phyloP scores from a whole-genome alignment of 2,888 invertebrate species.

The Hyppa rectilinea region DNA sequence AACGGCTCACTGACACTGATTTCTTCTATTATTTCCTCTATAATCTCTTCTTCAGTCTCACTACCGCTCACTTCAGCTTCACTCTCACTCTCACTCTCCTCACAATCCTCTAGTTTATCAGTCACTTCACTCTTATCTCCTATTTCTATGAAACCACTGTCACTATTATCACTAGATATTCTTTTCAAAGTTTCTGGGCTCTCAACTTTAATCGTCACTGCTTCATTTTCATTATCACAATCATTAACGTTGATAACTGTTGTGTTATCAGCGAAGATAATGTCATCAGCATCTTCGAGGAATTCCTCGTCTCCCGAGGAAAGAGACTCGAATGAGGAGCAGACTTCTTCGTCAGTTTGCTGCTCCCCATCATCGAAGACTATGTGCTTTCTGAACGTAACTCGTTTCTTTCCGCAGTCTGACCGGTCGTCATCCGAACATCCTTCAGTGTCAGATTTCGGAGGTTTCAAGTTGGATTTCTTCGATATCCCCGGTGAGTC shows the following conservation, averaged over 20 bases:
- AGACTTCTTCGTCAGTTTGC: constrained; percentile 85
- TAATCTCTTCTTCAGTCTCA: constrained; percentile 74
- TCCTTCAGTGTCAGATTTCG: constrained; percentile 84
- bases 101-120: constrained; percentile 61
- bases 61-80: constrained; percentile 75
- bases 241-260: constrained; percentile 80
- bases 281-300: constrained; percentile 82
- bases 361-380: constrained; percentile 89
- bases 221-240: constrained; percentile 62
- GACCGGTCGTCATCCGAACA: constrained; percentile 87
- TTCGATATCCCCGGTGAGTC: constrained; percentile 79
- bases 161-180: constrained; percentile 88
- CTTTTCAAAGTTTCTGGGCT: constrained; percentile 76
- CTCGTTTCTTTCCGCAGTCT: constrained; percentile 85
- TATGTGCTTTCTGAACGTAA: constrained; percentile 88
- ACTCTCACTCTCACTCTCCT: constrained; percentile 74
- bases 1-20: constrained; percentile 49
- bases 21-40: constrained; percentile 73
- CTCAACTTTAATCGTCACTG: constrained; percentile 78
- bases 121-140: constrained; percentile 81
- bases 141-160: constrained; percentile 87
- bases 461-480: constrained; percentile 86
- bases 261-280: constrained; percentile 76
- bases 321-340: constrained; percentile 86
- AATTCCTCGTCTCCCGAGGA: constrained; percentile 84